Base-by-base conservation (phyloP, 53 echinoderm and acorn worm species). In the Holothuria leucospilota region DNA sequence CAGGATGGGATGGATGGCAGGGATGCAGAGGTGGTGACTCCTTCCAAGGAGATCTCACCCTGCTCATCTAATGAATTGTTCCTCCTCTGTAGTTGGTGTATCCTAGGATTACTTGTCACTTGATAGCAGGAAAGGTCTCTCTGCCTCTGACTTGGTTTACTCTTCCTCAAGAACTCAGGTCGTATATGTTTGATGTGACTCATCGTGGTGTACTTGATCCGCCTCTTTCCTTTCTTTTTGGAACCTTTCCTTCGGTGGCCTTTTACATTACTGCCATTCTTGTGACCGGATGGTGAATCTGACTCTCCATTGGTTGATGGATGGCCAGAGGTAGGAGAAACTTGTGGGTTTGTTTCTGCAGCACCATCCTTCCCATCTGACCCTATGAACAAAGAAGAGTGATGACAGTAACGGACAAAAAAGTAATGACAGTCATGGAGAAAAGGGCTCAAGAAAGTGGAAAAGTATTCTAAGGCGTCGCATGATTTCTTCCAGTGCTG, bases 151-250 rank as follows among this genome's bases (percentile, higher is more conserved):
- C 80, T 58, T 8, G 15, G 34, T 83, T 67, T 83, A 14, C 84
- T 67, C 18, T 64, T 90, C n/a, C 74, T 77, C 21, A 92, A 63
- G 42, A 88, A 92, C 29, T 92, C 92, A 2, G 92, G 92, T 49
- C 84, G 88, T n/a, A 92, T 92, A 30, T 92, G 88, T 42, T 71
- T 92, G 64, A 92, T 92, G 63, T 78, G 85, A 25, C 88, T 92
- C 56, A 69, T 29, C 12, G 84, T 64, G 28, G 84, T 83, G 68
- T 83, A 83, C 52, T 83, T 83, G 66, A 83, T 53, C 68, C 62
- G 46, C 49, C 68, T 64, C 34, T 34, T 61, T 39, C 59, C 59
- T 30, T 80, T 80, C 80, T 59, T 59, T 59, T 80, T 80, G 15
- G 80, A 80, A 27, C 59, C 59, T 29, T 80, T 80, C 9, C 80